Evolutionary conservation across 2,797 vertebrate genomes (phyloP).

Genomic region (Centropyge bicolor): DNA sequence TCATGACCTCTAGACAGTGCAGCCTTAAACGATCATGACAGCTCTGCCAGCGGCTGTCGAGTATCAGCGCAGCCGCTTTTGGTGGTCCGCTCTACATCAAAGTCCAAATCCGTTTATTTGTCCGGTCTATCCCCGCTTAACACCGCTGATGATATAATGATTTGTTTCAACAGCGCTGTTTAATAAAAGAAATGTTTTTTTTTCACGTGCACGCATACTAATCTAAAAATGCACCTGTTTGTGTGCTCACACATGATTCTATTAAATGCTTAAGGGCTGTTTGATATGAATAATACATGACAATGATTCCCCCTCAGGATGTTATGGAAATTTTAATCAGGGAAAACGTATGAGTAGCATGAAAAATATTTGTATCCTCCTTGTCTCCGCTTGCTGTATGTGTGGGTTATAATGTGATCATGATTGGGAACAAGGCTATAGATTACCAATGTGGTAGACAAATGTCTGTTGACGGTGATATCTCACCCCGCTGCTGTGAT

Average conservation of each 20-base stretch:
- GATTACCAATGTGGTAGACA: slow-evolving; percentile 64
- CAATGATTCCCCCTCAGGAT: slow-evolving; percentile 53
- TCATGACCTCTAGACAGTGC: slow-evolving; percentile 31
- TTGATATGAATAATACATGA: slow-evolving; percentile 75
- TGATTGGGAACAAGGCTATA: slow-evolving; percentile 65
- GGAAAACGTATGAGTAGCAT: slow-evolving; percentile 60
- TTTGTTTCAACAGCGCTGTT: slow-evolving; percentile 12
- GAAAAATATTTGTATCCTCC: slow-evolving; percentile 53
- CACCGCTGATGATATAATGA: neutral
- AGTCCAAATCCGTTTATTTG: slow-evolving; percentile 5
- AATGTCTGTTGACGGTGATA: slow-evolving; percentile 72
- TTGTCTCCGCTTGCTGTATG: slow-evolving; percentile 49
- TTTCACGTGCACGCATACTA: slow-evolving; percentile 23
- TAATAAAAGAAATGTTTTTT: neutral
- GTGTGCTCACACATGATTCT: slow-evolving; percentile 32
- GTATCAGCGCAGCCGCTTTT: neutral
- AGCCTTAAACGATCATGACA: slow-evolving; percentile 30
- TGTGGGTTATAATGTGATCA: slow-evolving; percentile 62
- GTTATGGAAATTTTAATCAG: slow-evolving; percentile 73
- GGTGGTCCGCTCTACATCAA: neutral
- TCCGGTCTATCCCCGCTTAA: neutral
- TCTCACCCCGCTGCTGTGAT: slow-evolving; percentile 65
- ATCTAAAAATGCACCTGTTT: slow-evolving; percentile 46
- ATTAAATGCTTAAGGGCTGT: slow-evolving; percentile 57
- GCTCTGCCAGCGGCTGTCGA: slow-evolving; percentile 17